A percentile compares a stretch with the other conserved stretches of the same genome.
Conservation (phyloP, 37 sponge, comb jelly and placozoan species). For the Eunapius fragilis region DNA sequence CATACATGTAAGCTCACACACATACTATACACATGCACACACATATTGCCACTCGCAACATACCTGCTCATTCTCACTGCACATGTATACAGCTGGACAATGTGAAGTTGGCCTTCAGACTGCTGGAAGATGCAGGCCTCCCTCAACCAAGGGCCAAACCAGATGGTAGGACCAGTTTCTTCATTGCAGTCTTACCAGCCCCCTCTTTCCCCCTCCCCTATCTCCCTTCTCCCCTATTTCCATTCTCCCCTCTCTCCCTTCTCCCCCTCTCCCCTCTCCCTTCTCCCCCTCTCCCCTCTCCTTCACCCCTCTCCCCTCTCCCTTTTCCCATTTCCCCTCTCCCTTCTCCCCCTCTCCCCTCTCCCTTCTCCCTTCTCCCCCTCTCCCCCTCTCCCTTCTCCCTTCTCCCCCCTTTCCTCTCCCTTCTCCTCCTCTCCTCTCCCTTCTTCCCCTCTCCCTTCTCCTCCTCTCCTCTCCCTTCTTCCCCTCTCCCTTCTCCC, state of each 20-base stretch:
- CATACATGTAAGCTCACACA: no score
- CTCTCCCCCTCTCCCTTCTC: constrained; percentile 13
- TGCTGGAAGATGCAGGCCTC: constrained; percentile 86
- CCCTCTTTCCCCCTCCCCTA: constrained; percentile 8
- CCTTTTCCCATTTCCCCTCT: not conserved
- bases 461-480: not conserved
- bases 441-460: not conserved
- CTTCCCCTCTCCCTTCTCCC: not conserved
- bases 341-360: not conserved
- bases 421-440: not conserved
- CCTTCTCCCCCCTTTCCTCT: not conserved
- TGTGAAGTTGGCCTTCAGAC: constrained; percentile 80
- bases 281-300: not conserved
- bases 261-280: not conserved
- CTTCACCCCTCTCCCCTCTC: not conserved
- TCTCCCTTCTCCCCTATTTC: constrained; percentile 30
- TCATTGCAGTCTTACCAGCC: not conserved
- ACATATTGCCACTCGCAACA: not conserved
- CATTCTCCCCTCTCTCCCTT: constrained; percentile 5
- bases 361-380: not conserved
- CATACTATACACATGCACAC: not conserved
- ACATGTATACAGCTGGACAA: constrained; percentile 74
- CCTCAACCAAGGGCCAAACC: constrained; percentile 63
- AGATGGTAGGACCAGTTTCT: constrained; percentile 38
- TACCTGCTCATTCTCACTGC: not conserved